Base-by-base conservation (phyloP, 2,113 vertebrate species). In the Rhadina sibilatrix region DNA sequence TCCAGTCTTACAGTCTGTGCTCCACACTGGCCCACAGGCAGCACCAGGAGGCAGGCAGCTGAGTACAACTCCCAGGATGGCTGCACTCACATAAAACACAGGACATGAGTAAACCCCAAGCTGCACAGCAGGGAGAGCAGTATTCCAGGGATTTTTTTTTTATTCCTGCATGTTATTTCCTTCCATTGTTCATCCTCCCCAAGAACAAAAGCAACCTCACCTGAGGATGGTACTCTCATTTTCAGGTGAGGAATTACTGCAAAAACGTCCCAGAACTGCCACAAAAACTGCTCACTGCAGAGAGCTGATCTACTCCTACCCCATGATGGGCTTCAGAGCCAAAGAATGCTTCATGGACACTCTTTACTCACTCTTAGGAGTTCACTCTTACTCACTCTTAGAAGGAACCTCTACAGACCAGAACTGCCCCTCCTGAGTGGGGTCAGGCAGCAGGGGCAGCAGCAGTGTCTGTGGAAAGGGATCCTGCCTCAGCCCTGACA, bases 31-130 rank as follows among this genome's bases (percentile, higher is more conserved):
- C 46, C 59, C 52, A 9, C 37, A 23, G 69, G 60, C 46, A 82
- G 37, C 44, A 33, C 3, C 33, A 33, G 50, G 30, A 80, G 49
- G 54, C 10, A 35, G 50, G 27, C 37, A 74, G 35, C 21, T 3
- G 21, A 52, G 65, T 0, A 10, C 10, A 74, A 6, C 20, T 53
- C 40, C 11, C 59, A 2, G 0, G 3, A 30, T 10, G 38, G 35
- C 61, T 12, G 27, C 3, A 24, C 49, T 50, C 20, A 25, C 5
- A 33, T 0, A 0, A 0, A 59, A 17, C 30, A 50, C 1, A 12
- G 63, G 31, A 23, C 61, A 76, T 0, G 2, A 72, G 40, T 0
- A 8, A 83, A 19, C 17, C 60, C 61, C 40, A 5, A 35, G 15
- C 31, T 38, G 65, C 12, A 38, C 30, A 47, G 70, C 68, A 19